These are phyloP conservation scores for Aplodontia rufa DNA, from an alignment of 2,113 vertebrate genomes.

Conservation along the genomic window DNA sequence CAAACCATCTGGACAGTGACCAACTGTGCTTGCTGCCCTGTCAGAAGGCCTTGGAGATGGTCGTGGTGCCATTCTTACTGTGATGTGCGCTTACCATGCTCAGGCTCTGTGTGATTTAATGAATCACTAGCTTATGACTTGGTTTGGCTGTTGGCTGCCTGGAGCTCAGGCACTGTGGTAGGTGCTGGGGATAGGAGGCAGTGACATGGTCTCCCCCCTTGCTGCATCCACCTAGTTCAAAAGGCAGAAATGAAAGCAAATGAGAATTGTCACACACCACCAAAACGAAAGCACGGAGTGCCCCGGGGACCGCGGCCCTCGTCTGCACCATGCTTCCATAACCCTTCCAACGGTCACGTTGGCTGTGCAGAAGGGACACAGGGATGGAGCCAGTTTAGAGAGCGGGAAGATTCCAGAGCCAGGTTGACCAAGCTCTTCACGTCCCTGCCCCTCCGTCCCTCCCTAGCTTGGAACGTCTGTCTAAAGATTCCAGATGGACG, in stretches of 20 bases:
- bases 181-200: not conserved
- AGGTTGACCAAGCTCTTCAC: too few relatives aligned
- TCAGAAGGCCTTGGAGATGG: not conserved
- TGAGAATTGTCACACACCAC: too few relatives aligned
- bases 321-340: rapidly evolving
- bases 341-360: rapidly evolving
- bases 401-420: not conserved
- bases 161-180: not conserved
- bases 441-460: rapidly evolving
- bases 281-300: too few relatives aligned
- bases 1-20: not conserved
- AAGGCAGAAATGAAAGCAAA: not conserved
- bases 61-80: not conserved
- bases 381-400: too few relatives aligned
- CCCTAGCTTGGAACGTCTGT: not conserved
- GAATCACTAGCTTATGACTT: not conserved
- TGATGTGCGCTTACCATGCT: not conserved
- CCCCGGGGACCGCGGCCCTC: not conserved
- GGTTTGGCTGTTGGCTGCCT: too few relatives aligned
- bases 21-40: not conserved
- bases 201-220: not conserved
- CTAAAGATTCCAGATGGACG: not conserved
- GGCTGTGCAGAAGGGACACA: too few relatives aligned
- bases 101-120: not conserved
- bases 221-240: not conserved